Evolutionary conservation across 2,113 vertebrate genomes (phyloP), one percentile per base, ranked within the genome.

Genomic region (Plectropomus leopardus): DNA sequence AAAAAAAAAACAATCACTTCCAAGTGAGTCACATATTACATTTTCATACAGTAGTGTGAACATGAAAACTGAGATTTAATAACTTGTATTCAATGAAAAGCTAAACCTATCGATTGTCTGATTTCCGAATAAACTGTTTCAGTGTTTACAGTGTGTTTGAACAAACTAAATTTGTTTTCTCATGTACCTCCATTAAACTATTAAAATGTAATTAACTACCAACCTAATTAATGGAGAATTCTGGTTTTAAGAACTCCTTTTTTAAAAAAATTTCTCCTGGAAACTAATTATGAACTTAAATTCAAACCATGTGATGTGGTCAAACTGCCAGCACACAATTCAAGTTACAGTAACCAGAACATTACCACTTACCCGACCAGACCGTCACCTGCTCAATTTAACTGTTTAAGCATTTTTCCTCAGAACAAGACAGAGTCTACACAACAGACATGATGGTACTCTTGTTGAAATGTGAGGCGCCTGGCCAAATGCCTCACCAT

Each of bases 381-480:
- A 59, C 57, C 21, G 32, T 61, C 63, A 50, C 34, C 36, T 67
- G 51, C 68, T 71, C 44, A 4, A 28, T 80, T 53, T 84, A 86
- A 80, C 73, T 86, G 10, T 79, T 74, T 15, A n/a, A 81, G 83
- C 78, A 47, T 89, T 81, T 87, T 71, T 86, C 80, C 76, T 92
- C 89, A 86, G 92, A 90, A 87, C 87, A 91, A 90, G 89, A 88
- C 57, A 66, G 77, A 87, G 42, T 74, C 74, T 68, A 16, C 72
- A 72, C 75, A 47, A 61, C 75, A 86, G 76, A 80, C 82, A 86
- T 77, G 78, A 77, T 76, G 88, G 13, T 86, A 76, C 84, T 78
- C 45, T 79, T 92, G 79, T 84, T 82, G 75, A 81, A 82, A 69
- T 82, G 70, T 84, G 72, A 81, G 67, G 80, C 47, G 47, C 23